phyloP scores from a whole-genome alignment of 2,888 invertebrate species.

The Drosophila kokeensis region DNA sequence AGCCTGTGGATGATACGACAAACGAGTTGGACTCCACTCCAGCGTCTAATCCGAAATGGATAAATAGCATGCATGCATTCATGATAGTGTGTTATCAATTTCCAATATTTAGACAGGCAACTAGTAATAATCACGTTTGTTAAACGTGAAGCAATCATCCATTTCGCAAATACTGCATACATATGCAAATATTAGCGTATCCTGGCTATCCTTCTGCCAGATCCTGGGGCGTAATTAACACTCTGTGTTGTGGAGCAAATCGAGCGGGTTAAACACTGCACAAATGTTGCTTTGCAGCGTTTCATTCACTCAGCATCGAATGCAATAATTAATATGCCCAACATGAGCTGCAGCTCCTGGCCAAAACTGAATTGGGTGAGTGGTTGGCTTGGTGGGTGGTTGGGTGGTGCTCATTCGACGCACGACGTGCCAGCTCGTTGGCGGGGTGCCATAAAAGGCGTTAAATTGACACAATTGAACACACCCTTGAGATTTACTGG shows the following conservation, averaged over 20 bases:
- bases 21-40: slow-evolving; percentile 1
- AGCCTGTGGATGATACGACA: slow-evolving; percentile 40
- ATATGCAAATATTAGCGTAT: slow-evolving; percentile 10
- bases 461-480: slow-evolving; percentile 81
- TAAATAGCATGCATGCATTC: neutral
- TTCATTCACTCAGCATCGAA: slow-evolving; percentile 29
- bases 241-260: slow-evolving; percentile 61
- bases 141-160: slow-evolving; percentile 63
- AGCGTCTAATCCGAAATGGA: neutral
- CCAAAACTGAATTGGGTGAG: slow-evolving; percentile 16
- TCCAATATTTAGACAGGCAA: slow-evolving; percentile 74
- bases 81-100: slow-evolving; percentile 63
- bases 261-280: slow-evolving; percentile 70
- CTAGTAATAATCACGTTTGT: slow-evolving; percentile 75
- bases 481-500: slow-evolving; percentile 74
- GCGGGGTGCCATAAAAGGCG: slow-evolving; percentile 73
- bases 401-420: slow-evolving; percentile 10
- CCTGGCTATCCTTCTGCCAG: slow-evolving; percentile 1
- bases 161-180: slow-evolving; percentile 51
- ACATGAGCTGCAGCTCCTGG: slow-evolving; percentile 47
- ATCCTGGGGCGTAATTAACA: slow-evolving; percentile 67
- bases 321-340: slow-evolving; percentile 79
- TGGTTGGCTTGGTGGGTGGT: slow-evolving; percentile 6
- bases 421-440: slow-evolving; percentile 16
- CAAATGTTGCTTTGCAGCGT: slow-evolving; percentile 30